phyloP scores from a whole-genome alignment of 2,113 vertebrate genomes.

The Notarius lentiginosus region DNA sequence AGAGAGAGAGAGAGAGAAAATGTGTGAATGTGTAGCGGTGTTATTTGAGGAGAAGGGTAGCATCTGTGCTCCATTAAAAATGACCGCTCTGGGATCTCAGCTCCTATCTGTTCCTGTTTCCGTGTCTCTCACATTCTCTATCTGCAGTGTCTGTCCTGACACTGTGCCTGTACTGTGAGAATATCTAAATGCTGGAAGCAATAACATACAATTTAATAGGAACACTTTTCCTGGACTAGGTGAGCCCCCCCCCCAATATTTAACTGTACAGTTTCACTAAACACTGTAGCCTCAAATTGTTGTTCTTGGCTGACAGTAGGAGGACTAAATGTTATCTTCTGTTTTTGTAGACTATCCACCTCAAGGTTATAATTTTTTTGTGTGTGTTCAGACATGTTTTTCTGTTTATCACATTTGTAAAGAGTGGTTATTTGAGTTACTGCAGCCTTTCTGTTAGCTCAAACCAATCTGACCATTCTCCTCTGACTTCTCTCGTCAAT shows the following conservation, averaged over 20 bases:
- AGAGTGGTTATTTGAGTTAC: background rate
- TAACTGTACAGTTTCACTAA: background rate
- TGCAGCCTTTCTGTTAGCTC: background rate
- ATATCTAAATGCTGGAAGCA: slow-evolving; percentile 23
- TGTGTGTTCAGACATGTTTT: background rate
- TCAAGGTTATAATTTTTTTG: background rate
- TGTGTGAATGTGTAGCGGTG: background rate
- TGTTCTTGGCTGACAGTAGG: background rate
- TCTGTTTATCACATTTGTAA: background rate
- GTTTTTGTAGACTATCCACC: background rate
- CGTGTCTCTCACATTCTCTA: background rate
- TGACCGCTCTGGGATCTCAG: slow-evolving; percentile 38
- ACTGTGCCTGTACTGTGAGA: background rate
- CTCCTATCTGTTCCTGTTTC: slow-evolving; percentile 19
- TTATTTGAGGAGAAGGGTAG: slow-evolving; percentile 37
- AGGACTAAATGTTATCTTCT: background rate
- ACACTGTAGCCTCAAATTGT: background rate
- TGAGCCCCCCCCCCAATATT: background rate
- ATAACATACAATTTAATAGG: slow-evolving; percentile 11
- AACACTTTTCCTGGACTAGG: background rate
- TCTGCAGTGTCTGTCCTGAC: slow-evolving; percentile 7
- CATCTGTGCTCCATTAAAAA: slow-evolving; percentile 47
- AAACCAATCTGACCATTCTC: too few relatives aligned
- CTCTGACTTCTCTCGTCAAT: too few relatives aligned
- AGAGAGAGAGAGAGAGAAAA: too few relatives aligned